These are phyloP conservation scores for Garra rufa DNA, from an alignment of 2,113 vertebrate species.

Conservation along the genomic window DNA sequence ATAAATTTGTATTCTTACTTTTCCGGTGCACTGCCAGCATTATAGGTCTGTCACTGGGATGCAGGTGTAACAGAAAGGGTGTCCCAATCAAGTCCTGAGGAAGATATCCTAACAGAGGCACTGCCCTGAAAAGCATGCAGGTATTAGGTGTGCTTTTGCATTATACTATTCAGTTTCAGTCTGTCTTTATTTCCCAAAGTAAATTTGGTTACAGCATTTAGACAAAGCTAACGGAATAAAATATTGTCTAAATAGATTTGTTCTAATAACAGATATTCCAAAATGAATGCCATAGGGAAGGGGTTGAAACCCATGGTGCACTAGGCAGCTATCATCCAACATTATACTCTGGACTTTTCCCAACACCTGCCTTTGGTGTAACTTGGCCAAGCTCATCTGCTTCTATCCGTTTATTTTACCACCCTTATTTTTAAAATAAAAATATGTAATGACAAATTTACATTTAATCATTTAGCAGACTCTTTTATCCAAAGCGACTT, in stretches of 20 bases:
- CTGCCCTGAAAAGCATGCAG: slow-evolving; percentile 76
- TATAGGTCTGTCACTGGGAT: slow-evolving; percentile 87
- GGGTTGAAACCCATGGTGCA: no score
- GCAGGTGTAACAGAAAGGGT: slow-evolving; percentile 84
- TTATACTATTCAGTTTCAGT: not conserved
- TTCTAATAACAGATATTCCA: no score
- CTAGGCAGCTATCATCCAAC: no score
- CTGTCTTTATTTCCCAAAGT: not conserved
- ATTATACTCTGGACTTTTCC: not conserved
- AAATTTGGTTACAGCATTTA: not conserved
- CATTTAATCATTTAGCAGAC: no score
- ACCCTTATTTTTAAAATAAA: not conserved
- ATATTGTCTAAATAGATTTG: not conserved
- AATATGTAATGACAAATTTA: not conserved
- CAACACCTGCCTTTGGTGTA: not conserved
- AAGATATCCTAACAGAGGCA: slow-evolving; percentile 91
- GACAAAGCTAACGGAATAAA: not conserved
- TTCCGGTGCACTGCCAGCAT: slow-evolving; percentile 93
- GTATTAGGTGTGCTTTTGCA: not conserved
- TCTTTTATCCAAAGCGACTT: no score
- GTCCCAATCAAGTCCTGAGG: slow-evolving; percentile 94
- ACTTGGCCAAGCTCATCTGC: not conserved
- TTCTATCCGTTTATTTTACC: not conserved
- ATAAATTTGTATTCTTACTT: slow-evolving; percentile 76
- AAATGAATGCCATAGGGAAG: not conserved